phyloP scores from a whole-genome alignment of 92 coral and sea anemone species.

The Zoanthus gigantus region DNA sequence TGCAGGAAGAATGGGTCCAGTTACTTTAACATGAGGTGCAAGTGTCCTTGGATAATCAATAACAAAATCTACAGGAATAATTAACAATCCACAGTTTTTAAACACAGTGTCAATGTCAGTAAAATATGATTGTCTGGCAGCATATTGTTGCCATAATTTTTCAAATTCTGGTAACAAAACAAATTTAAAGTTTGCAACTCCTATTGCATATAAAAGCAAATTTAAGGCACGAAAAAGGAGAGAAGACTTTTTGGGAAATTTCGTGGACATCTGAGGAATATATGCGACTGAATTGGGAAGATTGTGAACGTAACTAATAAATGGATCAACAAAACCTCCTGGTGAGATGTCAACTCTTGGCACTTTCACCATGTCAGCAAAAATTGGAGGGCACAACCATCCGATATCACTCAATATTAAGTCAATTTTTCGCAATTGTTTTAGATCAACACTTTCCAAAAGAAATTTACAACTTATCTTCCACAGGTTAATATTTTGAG shows the following conservation, averaged over 20 bases:
- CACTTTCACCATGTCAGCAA: conserved; percentile 76
- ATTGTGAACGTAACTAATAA: conserved; percentile 74
- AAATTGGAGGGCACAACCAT: conserved; percentile 71
- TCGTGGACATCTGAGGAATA: conserved; percentile 70
- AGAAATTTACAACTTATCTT: conserved; percentile 67
- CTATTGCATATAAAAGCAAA: conserved; percentile 59
- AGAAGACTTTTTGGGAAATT: conserved; percentile 61
- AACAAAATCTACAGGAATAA: conserved; percentile 83
- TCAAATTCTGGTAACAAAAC: conserved; percentile 62
- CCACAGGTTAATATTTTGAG: conserved; percentile 60
- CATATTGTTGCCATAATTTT: conserved; percentile 75
- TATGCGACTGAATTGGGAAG: conserved; percentile 74
- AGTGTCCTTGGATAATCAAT: conserved; percentile 76
- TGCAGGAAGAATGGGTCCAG: conserved; percentile 85
- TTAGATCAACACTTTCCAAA: conserved; percentile 45
- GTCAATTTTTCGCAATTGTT: conserved; percentile 46
- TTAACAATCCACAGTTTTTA: conserved; percentile 67
- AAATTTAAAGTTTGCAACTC: conserved; percentile 49
- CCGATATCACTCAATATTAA: conserved; percentile 82
- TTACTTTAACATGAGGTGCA: conserved; percentile 81
- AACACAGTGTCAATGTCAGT: conserved; percentile 64
- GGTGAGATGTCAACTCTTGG: conserved; percentile 84
- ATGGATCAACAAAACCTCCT: conserved; percentile 76
- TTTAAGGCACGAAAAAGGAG: conserved; percentile 66
- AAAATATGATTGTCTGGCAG: conserved; percentile 59